Evolutionary conservation across 2,888 invertebrate genomes (phyloP), one percentile per base, ranked within the genome.

Genomic region (Ochropleura leucogaster): DNA sequence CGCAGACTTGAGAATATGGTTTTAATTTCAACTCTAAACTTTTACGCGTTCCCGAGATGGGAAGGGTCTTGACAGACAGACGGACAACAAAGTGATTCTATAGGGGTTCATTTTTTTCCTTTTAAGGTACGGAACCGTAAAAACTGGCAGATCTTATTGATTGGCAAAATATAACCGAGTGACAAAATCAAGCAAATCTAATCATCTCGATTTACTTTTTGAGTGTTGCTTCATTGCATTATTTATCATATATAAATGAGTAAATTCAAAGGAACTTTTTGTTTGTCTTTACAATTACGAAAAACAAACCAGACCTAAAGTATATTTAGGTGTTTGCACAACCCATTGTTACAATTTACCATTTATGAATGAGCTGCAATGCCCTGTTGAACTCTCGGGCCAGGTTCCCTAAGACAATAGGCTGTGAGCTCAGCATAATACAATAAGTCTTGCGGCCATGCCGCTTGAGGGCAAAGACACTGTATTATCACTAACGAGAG

Each of bases 401-500:
- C 72, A 77, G 77, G 83, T 77, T 86, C 70, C 55, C 18, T 64
- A 77, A 87, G 77, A 87, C 86, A 87, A 87, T 87, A 73, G 83
- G 60, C 73, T 85, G 78, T 72, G 79, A 84, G 76, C 79, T 82
- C 77, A 82, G 81, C 77, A 77, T 72, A 82, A 83, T 72, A 93
- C 91, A 92, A 93, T 91, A 87, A 87, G 87, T 77, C 79, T 89
- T 88, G 85, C 85, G 83, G 68, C 79, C 80, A 76, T 84, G 85
- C 67, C 42, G 76, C 82, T 83, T 66, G 93, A 90, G 95, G 95
- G 94, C 95, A 95, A 95, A 95, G 95, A 94, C 95, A 92, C 90
- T 86, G 86, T 91, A 93, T 95, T 94, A 95, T 94, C 92, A 90
- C 90, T 95, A 95, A 96, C 95, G 93, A 95, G 95, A 94, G 90